Conservation (phyloP, 2,797 vertebrate genomes). For the Periophthalmus magnuspinnatus region DNA sequence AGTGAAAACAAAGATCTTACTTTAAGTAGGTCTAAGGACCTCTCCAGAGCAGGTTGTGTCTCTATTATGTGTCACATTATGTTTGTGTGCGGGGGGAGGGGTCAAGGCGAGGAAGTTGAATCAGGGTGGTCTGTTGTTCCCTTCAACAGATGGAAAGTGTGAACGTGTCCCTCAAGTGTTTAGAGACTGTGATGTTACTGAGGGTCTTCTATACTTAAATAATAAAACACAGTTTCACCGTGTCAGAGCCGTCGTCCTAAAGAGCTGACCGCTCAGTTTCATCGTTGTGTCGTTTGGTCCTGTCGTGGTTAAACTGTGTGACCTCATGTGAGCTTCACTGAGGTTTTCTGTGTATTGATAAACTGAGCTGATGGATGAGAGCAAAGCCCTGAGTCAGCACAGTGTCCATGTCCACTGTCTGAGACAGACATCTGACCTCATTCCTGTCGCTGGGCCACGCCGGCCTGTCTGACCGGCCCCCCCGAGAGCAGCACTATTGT, state of each 20-base stretch:
- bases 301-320: conserved; percentile 38
- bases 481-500: conserved; percentile 20
- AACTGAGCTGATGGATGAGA: conserved; percentile 65
- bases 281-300: conserved; percentile 36
- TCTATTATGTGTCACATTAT: conserved; percentile 28
- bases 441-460: conserved; percentile 52
- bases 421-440: conserved; percentile 72
- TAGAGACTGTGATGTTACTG: conserved; percentile 34
- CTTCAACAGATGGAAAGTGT: conserved; percentile 73
- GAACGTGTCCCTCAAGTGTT: conserved; percentile 53
- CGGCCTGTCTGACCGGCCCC: conserved; percentile 41
- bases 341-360: conserved; percentile 67
- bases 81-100: conserved; percentile 58
- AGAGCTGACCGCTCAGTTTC: conserved; percentile 42
- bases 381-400: conserved; percentile 71
- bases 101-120: conserved; percentile 61
- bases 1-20: not conserved
- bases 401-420: conserved; percentile 57
- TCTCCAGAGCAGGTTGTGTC: not conserved
- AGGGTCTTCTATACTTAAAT: not conserved
- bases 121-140: conserved; percentile 68
- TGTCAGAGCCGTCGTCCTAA: not conserved
- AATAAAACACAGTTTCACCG: not conserved
- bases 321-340: conserved; percentile 27
- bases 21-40: not conserved